phyloP scores from a whole-genome alignment of 2,797 vertebrate species.

The Lacerta agilis region DNA sequence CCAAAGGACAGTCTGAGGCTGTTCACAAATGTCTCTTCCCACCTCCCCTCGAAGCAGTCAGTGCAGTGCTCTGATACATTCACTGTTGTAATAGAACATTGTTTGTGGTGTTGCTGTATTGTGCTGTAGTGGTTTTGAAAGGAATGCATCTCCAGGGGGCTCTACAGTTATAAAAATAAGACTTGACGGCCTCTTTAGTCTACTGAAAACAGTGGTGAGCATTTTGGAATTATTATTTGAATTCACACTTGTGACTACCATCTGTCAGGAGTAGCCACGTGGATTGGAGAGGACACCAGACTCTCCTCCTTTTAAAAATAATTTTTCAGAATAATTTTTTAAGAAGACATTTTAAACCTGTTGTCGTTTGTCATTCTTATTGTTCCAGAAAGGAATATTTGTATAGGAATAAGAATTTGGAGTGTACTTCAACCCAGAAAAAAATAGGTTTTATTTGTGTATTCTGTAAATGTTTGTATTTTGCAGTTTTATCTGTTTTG shows the following conservation, averaged over 20 bases:
- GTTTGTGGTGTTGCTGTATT: constrained; percentile 60
- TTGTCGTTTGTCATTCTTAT: constrained; percentile 65
- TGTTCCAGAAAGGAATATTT: constrained; percentile 72
- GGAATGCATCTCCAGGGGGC: constrained; percentile 47
- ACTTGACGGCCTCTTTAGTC: constrained; percentile 65
- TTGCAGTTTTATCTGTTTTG: constrained; percentile 76
- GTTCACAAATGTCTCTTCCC: constrained; percentile 24
- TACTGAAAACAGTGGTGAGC: constrained; percentile 64
- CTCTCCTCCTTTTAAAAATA: constrained; percentile 68
- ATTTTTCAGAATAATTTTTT: constrained; percentile 53
- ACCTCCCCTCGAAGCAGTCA: background rate
- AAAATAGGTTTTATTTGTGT: constrained; percentile 68
- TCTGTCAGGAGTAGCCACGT: constrained; percentile 74
- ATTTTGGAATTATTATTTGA: constrained; percentile 56
- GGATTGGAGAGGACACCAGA: constrained; percentile 37
- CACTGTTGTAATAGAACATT: constrained; percentile 58
- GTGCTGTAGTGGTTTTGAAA: constrained; percentile 66
- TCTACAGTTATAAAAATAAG: constrained; percentile 50
- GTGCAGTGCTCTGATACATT: constrained; percentile 31
- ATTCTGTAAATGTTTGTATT: constrained; percentile 77
- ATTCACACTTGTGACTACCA: constrained; percentile 73
- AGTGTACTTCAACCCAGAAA: constrained; percentile 72
- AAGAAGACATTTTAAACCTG: constrained; percentile 77
- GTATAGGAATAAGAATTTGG: constrained; percentile 71
- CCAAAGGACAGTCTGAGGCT: background rate